Base-by-base conservation (phyloP, 1,140 invertebrate genomes). In the Dinoponera quadriceps region DNA sequence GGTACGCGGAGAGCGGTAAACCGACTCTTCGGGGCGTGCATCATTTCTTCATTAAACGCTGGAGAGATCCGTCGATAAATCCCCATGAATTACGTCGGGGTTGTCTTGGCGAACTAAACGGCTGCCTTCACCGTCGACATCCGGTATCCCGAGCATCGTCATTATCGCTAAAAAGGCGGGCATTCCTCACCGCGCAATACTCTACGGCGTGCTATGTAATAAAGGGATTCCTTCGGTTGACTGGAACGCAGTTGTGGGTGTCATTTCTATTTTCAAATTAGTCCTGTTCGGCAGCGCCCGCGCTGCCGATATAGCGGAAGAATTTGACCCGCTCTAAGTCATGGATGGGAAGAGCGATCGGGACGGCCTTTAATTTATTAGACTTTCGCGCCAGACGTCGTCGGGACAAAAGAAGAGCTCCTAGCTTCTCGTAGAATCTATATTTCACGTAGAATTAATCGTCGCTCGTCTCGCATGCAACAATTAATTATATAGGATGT, bases 201-300 rank as follows among this genome's bases (percentile, higher is more conserved):
- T 83, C 75, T 51, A 59, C 59, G 72, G 62, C 62, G 48, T 63
- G 82, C 86, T 86, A 90, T 90, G 86, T 90, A 90, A 90, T 90
- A 89, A 90, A 90, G 82, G 75, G 88, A 90, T 90, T 88, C 89
- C 89, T 59, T 85, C 49, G 86, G 82, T 74, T 83, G 74, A 68
- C 73, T 75, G 82, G 89, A 88, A 90, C 82, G 86, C 78, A 84
- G 84, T 84, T 85, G 84, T 55, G 82, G 69, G 14, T 88, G 75
- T 88, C 85, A 84, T 87, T 87, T 85, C 69, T 51, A 82, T 18
- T 72, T 87, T 85, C 69, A 74, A 77, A 87, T 82, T 85, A 75
- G 65, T 86, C 78, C 22, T 84, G 59, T 82, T 71, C 80, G 51
- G 44, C 63, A 68, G 22, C 29, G 14, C 0, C 29, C n/a, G 51